Base-by-base conservation (phyloP, 30 jellyfish, hydroid and myxozoan genomes). In the Phacellophora camtschatica region DNA sequence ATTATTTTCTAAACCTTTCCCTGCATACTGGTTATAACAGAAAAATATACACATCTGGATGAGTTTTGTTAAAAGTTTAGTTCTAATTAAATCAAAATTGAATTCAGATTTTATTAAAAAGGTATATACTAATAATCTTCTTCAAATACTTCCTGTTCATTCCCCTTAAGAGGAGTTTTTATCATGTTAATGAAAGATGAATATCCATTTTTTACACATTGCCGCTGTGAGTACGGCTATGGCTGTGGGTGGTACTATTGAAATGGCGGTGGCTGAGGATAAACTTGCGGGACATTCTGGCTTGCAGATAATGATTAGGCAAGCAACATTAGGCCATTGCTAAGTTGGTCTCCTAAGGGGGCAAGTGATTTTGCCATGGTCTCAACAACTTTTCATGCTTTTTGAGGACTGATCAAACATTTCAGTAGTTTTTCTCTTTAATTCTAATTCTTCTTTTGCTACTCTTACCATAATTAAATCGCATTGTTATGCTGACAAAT, bases 401-500 rank as follows among this genome's bases (percentile, higher is more conserved):
- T 67, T 22, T 12, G 82, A 16, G 23, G 82, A 39, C 9, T 36
- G 11, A 32, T 39, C 36, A 29, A 67, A n/a, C 1, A 39, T 45
- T 45, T 67, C 66, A 28, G 42, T 68, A 16, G 9, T 36, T n/a
- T n/a, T 67, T 33, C 37, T 67, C 32, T 67, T 67, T 15, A 67
- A 23, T 2, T 67, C 66, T 16, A 67, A 46, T 68, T 67, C 82
- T 18, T 34, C 68, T 30, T 67, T 67, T 6, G 82, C 82, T 5
- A 36, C 35, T 24, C 35, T 33, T 33, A 67, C 0, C 66, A 36
- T 36, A 5, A 67, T 33, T 20, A 32, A 34, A 35, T 67, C 82
- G 37, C 82, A 28, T n/a, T 67, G 82, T 29, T 49, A 32, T 25
- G 89, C 82, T 16, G 84, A 78, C 46, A 78, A 36, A 2, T 36